These are phyloP conservation scores for Siniperca scherzeri DNA, from an alignment of 2,797 vertebrate species.

Conservation along the genomic window DNA sequence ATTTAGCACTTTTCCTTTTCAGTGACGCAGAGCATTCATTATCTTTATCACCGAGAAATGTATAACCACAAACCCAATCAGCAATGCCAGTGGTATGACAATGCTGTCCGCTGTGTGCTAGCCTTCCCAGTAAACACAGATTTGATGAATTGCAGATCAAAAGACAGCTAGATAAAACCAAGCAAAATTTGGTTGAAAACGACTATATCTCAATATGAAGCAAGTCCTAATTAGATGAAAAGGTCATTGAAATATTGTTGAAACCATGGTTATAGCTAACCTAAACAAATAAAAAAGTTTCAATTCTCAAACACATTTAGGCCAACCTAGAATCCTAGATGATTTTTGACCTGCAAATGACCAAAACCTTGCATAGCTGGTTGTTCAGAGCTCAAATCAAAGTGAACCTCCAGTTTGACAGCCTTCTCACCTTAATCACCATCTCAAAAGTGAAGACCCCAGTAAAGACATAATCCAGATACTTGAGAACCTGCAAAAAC, in stretches of 20 bases:
- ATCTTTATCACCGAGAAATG: slow-evolving; percentile 23
- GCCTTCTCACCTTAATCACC: slow-evolving; percentile 96
- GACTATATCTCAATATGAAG: background rate
- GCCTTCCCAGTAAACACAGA: background rate
- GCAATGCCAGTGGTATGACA: slow-evolving; percentile 5
- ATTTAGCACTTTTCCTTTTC: background rate
- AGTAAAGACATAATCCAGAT: slow-evolving; percentile 98
- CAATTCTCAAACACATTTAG: background rate
- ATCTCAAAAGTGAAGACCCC: slow-evolving; percentile 99
- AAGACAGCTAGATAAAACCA: background rate
- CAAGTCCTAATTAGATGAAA: background rate
- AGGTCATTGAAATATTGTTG: background rate
- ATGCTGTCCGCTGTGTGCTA: background rate
- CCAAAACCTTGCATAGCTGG: background rate
- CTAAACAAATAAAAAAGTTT: background rate
- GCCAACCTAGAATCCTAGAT: background rate
- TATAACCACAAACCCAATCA: slow-evolving; percentile 36
- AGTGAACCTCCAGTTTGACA: background rate
- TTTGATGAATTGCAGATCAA: slow-evolving; percentile 3
- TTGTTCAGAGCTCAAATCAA: slow-evolving; percentile 10
- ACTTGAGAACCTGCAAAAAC: slow-evolving; percentile 92
- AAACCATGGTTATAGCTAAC: background rate
- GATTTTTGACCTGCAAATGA: slow-evolving; percentile 3
- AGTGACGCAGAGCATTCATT: background rate
- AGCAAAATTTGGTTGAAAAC: background rate